Percentiles rank a stretch among this genome's conserved stretches.
phyloP scores from a whole-genome alignment of 2,797 vertebrate species.

The Intellagama lesueurii region DNA sequence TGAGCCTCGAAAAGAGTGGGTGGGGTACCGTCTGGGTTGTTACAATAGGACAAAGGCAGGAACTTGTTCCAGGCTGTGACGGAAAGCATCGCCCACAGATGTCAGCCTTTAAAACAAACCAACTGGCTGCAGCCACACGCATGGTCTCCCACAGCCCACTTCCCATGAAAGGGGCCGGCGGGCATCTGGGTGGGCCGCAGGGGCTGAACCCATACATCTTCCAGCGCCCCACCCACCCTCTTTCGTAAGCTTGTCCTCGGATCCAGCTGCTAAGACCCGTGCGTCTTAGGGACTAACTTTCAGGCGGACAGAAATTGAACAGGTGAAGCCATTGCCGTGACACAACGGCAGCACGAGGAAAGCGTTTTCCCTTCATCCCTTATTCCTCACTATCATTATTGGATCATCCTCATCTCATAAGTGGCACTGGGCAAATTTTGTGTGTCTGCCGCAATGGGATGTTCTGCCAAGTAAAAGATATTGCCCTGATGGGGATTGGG shows the following conservation, averaged over 20 bases:
- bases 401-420: not conserved
- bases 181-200: constrained; percentile 10
- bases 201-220: not conserved
- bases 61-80: constrained; percentile 34
- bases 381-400: not conserved
- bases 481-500: too few relatives aligned
- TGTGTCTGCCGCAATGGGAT: not conserved
- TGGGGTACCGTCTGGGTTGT: not conserved
- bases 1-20: not conserved
- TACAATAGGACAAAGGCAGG: constrained; percentile 43
- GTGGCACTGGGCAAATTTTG: not conserved
- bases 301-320: not conserved
- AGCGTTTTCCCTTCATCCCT: not conserved
- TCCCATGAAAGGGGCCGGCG: not conserved
- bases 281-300: too few relatives aligned
- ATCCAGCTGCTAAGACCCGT: not conserved
- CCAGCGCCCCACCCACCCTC: not conserved
- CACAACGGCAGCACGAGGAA: too few relatives aligned
- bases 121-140: constrained; percentile 12
- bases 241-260: not conserved
- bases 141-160: constrained; percentile 27
- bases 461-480: too few relatives aligned
- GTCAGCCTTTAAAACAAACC: constrained; percentile 35
- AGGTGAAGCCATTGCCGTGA: not conserved
- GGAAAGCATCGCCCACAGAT: constrained; percentile 46